phyloP scores from a whole-genome alignment of 2,888 invertebrate genomes.

The Pocota personata region DNA sequence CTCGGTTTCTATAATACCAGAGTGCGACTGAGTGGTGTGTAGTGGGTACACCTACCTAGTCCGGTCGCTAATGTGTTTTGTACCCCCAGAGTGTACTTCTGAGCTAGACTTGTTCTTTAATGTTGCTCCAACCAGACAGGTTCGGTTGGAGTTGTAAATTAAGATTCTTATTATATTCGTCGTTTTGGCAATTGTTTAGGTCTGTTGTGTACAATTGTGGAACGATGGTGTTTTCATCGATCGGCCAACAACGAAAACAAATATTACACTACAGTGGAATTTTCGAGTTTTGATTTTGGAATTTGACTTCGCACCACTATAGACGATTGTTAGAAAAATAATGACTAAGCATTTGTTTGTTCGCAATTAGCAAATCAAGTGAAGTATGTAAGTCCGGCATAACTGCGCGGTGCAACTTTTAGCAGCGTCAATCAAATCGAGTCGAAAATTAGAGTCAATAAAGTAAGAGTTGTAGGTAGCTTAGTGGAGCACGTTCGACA shows the following conservation, averaged over 20 bases:
- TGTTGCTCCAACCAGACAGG: conserved; percentile 56
- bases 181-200: conserved; percentile 43
- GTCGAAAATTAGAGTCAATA: conserved; percentile 22
- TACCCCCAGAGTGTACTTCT: conserved; percentile 4
- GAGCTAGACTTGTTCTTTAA: conserved; percentile 56
- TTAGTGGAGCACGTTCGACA: conserved; percentile 20
- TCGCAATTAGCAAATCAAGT: conserved; percentile 28
- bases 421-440: conserved; percentile 21
- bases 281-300: background rate
- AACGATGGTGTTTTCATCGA: conserved; percentile 19
- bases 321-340: background rate
- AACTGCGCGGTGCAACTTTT: conserved; percentile 17
- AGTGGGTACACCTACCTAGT: conserved; percentile 28
- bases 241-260: conserved; percentile 11
- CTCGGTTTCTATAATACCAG: conserved; percentile 25
- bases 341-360: conserved; percentile 37
- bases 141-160: conserved; percentile 58
- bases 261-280: background rate
- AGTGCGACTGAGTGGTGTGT: background rate
- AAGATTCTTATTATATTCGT: conserved; percentile 55
- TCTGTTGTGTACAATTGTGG: background rate
- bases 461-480: conserved; percentile 1
- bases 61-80: conserved; percentile 22
- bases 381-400: conserved; percentile 31
- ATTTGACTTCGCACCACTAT: background rate